A percentile compares a stretch with the other conserved stretches of the same genome.
Evolutionary conservation across 2,113 vertebrate genomes (phyloP).

Genomic region (Sorex araneus): DNA sequence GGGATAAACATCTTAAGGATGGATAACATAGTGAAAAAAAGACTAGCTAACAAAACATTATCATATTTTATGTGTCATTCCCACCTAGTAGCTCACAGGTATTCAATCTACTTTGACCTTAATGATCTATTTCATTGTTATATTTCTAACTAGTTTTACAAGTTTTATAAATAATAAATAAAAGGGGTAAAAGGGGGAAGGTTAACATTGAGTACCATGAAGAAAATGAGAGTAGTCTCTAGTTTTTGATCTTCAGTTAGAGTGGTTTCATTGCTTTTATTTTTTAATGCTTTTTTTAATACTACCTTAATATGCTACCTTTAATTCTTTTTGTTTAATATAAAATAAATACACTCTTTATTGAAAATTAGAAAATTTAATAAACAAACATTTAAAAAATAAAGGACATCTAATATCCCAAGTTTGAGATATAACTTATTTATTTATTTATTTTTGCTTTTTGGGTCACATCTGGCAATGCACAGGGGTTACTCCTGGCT

Average conservation of each 20-base stretch:
- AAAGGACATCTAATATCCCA: neutral
- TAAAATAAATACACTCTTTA: neutral
- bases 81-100: neutral
- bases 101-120: neutral
- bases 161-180: neutral
- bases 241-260: neutral
- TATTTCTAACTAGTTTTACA: neutral
- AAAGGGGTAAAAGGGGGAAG: neutral
- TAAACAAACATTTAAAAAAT: conserved; percentile 17
- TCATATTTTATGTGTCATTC: neutral
- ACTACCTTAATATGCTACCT: neutral
- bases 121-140: neutral
- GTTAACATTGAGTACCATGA: neutral
- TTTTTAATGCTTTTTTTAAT: neutral
- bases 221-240: neutral
- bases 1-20: neutral
- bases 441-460: too few species aligned
- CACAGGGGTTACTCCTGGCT: too few species aligned
- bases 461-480: too few species aligned
- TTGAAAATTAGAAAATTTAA: conserved; percentile 12
- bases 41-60: neutral
- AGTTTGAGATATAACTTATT: neutral
- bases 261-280: neutral
- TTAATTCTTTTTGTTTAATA: conserved; percentile 1
- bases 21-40: neutral